phyloP scores from a whole-genome alignment of 2,797 vertebrate genomes.

The Myotis vivesi region DNA sequence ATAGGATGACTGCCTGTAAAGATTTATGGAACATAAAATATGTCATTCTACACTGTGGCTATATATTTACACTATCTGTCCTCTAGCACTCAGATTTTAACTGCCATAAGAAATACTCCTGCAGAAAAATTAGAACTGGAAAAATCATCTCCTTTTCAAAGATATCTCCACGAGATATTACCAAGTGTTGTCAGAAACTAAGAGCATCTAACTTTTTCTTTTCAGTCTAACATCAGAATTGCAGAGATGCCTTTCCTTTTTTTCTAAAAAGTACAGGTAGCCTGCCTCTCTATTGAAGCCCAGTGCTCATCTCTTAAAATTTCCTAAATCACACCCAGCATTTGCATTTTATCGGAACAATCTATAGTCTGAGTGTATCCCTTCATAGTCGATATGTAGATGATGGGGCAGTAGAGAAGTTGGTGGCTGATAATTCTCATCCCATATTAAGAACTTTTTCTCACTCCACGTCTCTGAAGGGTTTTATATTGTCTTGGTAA shows the following conservation, averaged over 20 bases:
- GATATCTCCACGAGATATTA: conserved; percentile 33
- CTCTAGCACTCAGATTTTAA: conserved; percentile 58
- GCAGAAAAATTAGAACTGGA: background rate
- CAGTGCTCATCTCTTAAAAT: background rate
- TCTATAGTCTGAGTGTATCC: background rate
- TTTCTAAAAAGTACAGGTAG: background rate
- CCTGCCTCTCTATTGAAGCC: background rate
- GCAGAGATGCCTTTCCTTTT: conserved; percentile 1
- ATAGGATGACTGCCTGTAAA: conserved; percentile 53
- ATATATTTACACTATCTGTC: conserved; percentile 63
- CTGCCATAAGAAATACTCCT: background rate
- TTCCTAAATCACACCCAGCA: conserved; percentile 7
- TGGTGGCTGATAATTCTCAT: background rate
- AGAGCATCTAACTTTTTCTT: background rate
- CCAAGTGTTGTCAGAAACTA: background rate
- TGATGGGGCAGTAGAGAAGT: background rate
- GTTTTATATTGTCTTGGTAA: background rate
- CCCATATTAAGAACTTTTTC: background rate
- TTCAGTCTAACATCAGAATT: background rate
- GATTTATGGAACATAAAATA: conserved; percentile 70
- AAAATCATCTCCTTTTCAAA: conserved; percentile 59
- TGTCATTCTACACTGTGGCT: conserved; percentile 58
- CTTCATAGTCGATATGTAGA: background rate
- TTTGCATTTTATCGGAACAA: conserved; percentile 32
- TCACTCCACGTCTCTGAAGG: conserved; percentile 2